phyloP scores from a whole-genome alignment of 2,113 vertebrate species.

The Apodemus sylvaticus region DNA sequence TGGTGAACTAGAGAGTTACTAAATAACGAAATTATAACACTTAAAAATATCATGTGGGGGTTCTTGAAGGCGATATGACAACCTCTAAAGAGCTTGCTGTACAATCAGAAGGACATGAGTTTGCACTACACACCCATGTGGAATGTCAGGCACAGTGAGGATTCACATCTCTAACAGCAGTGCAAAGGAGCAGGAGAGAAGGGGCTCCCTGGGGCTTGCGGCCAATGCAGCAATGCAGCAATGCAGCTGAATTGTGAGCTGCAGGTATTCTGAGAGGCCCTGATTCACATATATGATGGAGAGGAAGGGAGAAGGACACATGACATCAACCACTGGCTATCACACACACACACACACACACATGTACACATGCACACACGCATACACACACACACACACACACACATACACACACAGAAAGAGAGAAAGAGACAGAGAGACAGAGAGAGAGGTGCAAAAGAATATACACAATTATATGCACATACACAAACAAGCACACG shows the following conservation, averaged over 20 bases:
- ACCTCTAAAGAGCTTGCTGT: background rate
- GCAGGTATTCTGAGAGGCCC: background rate
- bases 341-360: background rate
- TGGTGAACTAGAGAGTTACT: background rate
- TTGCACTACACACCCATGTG: background rate
- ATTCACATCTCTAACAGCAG: too few species aligned
- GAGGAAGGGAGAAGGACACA: background rate
- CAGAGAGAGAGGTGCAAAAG: too few species aligned
- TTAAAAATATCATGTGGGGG: too few species aligned
- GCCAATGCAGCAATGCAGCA: background rate
- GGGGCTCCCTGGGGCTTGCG: background rate
- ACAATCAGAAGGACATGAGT: too few species aligned
- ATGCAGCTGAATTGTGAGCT: background rate
- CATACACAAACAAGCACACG: background rate
- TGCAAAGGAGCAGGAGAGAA: background rate
- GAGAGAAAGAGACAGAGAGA: too few species aligned
- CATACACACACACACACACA: background rate
- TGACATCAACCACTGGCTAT: too few species aligned
- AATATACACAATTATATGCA: background rate
- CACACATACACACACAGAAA: fast-evolving
- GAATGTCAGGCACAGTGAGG: too few species aligned
- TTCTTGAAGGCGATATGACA: too few species aligned
- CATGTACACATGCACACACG: background rate
- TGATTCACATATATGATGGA: background rate
- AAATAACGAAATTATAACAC: background rate